These are phyloP conservation scores for Dasypogon diadema DNA, from an alignment of 2,888 invertebrate genomes.

Conservation along the genomic window DNA sequence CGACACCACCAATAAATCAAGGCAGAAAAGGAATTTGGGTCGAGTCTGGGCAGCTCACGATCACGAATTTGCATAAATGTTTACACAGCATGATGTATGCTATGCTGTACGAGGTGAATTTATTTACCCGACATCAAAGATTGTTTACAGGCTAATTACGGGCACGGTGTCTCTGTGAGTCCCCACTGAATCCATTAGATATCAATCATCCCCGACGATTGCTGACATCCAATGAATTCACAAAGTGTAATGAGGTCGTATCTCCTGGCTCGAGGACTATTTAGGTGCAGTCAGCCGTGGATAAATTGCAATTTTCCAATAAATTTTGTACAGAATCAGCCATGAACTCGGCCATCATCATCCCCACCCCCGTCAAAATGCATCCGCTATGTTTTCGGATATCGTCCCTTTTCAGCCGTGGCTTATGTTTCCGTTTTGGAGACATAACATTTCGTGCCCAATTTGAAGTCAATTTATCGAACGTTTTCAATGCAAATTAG, in stretches of 20 bases:
- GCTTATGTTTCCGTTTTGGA: conserved; percentile 24
- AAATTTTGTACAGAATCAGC: background rate
- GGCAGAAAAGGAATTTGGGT: conserved; percentile 1
- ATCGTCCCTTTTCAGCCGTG: background rate
- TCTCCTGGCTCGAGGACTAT: background rate
- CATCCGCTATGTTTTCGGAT: conserved; percentile 1
- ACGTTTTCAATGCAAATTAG: conserved; percentile 25
- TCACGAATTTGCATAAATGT: conserved; percentile 12
- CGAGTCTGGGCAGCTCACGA: conserved; percentile 5
- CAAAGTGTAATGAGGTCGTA: too few species aligned
- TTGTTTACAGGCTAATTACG: conserved; percentile 6
- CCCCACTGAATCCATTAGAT: conserved; percentile 2
- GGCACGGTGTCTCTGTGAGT: background rate
- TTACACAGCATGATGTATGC: conserved; percentile 4
- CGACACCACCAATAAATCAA: conserved; percentile 8
- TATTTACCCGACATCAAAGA: conserved; percentile 1
- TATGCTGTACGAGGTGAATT: background rate
- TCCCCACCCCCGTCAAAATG: too few species aligned
- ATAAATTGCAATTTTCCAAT: background rate
- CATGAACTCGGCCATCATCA: background rate
- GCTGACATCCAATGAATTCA: background rate
- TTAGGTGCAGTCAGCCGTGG: background rate
- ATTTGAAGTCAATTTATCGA: conserved; percentile 36
- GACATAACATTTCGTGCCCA: conserved; percentile 40
- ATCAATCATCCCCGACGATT: conserved; percentile 13